phyloP scores from a whole-genome alignment of 1,140 invertebrate species.

The Drosophila elegans region DNA sequence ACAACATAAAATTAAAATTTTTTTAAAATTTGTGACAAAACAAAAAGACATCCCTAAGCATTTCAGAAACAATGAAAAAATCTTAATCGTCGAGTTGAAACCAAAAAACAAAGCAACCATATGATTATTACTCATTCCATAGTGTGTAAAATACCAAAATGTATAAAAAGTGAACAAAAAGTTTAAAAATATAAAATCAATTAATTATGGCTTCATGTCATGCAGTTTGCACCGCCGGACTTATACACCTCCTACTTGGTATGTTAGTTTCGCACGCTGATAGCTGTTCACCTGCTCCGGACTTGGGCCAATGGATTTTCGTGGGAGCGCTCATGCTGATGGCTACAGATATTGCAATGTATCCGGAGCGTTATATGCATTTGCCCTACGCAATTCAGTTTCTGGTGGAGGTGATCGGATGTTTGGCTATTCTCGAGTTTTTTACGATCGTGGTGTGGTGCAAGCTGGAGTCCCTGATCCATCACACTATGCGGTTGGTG shows the following conservation, averaged over 20 bases:
- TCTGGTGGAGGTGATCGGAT: constrained; percentile 11
- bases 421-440: constrained; percentile 22
- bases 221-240: constrained; percentile 4
- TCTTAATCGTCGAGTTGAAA: no score
- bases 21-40: no score
- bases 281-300: constrained; percentile 32
- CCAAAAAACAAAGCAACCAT: no score
- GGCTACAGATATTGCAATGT: not conserved
- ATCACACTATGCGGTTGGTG: not conserved
- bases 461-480: constrained; percentile 8
- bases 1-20: no score
- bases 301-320: constrained; percentile 21
- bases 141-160: not conserved
- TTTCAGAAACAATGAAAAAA: no score
- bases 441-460: constrained; percentile 20
- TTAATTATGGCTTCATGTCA: constrained; percentile 2
- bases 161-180: not conserved
- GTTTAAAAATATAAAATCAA: not conserved
- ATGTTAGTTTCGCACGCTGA: constrained; percentile 1
- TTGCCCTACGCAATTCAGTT: constrained; percentile 19
- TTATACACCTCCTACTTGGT: constrained; percentile 14
- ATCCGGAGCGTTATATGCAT: constrained; percentile 9
- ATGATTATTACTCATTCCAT: no score
- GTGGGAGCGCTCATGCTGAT: not conserved
- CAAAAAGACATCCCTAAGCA: no score